phyloP scores from a whole-genome alignment of 2,888 invertebrate genomes.

The Ferrisia virgata region DNA sequence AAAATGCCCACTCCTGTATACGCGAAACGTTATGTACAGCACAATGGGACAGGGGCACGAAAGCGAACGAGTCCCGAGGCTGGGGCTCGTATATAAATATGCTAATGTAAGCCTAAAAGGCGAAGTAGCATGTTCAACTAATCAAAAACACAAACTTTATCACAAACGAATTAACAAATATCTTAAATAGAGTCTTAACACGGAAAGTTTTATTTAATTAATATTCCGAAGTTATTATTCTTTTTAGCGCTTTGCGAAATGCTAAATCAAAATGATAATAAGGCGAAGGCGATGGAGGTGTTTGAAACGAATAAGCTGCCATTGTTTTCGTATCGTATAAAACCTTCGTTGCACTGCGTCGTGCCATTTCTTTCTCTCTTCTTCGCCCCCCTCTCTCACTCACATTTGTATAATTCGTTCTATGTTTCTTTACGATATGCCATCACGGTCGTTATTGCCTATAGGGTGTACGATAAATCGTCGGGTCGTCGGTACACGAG shows the following conservation, averaged over 20 bases:
- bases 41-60: too few relatives aligned
- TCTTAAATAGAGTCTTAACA: slow-evolving; percentile 44
- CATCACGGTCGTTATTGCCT: neutral
- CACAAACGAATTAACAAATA: slow-evolving; percentile 44
- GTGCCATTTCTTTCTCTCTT: neutral
- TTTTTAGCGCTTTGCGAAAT: slow-evolving; percentile 39
- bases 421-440: neutral
- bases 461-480: neutral
- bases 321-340: neutral
- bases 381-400: neutral
- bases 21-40: too few relatives aligned
- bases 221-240: slow-evolving; percentile 39
- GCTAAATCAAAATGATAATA: slow-evolving; percentile 40
- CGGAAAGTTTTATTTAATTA: slow-evolving; percentile 44
- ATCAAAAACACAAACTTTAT: slow-evolving; percentile 44
- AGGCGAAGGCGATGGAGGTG: neutral
- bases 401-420: neutral
- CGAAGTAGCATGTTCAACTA: slow-evolving; percentile 44
- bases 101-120: slow-evolving; percentile 43
- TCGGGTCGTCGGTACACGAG: too few relatives aligned
- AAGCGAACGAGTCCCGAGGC: too few relatives aligned
- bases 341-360: neutral
- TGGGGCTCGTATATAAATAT: slow-evolving; percentile 15
- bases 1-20: neutral
- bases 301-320: neutral